Conservation (phyloP, 2,797 vertebrate species). For the Mycteria americana region DNA sequence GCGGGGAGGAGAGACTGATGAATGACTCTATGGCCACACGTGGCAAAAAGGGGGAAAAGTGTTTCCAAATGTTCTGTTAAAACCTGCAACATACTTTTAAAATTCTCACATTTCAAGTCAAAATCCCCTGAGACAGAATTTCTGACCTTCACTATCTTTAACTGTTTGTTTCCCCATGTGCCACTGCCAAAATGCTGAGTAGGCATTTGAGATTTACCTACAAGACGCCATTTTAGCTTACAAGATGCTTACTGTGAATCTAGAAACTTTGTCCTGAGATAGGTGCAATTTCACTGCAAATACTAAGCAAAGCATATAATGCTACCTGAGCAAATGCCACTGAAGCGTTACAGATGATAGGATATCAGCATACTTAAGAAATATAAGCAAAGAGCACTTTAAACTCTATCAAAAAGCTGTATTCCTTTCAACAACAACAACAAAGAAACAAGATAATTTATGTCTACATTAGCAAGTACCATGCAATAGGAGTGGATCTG, state of each 20-base stretch:
- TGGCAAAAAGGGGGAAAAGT: slow-evolving; percentile 21
- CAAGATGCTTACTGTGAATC: neutral
- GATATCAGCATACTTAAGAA: neutral
- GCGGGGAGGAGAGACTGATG: neutral
- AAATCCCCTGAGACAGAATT: slow-evolving; percentile 9
- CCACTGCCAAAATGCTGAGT: slow-evolving; percentile 16
- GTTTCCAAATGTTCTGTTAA: slow-evolving; percentile 43
- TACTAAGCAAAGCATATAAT: neutral
- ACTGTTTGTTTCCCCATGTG: neutral
- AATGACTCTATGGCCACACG: neutral
- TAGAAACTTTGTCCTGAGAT: neutral
- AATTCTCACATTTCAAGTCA: slow-evolving; percentile 22
- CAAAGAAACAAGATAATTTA: neutral
- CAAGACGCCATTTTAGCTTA: neutral
- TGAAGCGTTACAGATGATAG: neutral
- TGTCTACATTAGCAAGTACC: neutral
- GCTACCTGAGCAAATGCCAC: neutral
- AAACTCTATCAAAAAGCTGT: neutral
- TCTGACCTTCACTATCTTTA: neutral
- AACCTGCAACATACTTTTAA: neutral
- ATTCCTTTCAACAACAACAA: neutral
- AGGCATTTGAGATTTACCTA: neutral
- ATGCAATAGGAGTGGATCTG: neutral
- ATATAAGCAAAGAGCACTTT: neutral
- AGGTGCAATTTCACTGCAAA: neutral